phyloP scores from a whole-genome alignment of 2,113 vertebrate species.

The Cricetomys ansorgei region DNA sequence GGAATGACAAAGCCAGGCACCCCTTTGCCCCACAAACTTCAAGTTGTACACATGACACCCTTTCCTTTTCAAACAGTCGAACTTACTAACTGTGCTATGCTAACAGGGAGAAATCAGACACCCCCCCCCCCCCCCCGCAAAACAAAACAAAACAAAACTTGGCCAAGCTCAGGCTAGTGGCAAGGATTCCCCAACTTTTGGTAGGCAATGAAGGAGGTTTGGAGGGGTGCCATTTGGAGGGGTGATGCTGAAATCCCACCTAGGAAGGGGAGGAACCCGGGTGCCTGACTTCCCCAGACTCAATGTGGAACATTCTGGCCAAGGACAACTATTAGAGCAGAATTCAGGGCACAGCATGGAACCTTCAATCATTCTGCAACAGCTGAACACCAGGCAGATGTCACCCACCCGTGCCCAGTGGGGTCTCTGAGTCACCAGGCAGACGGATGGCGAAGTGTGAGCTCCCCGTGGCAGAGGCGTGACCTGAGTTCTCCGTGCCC shows the following conservation, averaged over 20 bases:
- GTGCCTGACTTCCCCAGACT: background rate
- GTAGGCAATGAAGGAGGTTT: background rate
- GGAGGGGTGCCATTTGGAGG: background rate
- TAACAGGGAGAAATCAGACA: background rate
- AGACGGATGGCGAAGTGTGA: background rate
- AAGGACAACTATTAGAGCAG: background rate
- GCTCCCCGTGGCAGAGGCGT: background rate
- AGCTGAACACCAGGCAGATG: background rate
- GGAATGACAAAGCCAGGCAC: background rate
- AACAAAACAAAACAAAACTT: no score
- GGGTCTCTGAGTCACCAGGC: background rate
- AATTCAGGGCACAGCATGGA: background rate
- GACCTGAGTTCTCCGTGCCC: background rate
- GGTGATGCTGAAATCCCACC: background rate
- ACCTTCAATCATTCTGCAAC: background rate
- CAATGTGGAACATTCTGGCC: background rate
- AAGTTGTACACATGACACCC: background rate
- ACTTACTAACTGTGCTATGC: background rate
- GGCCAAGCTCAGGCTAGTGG: background rate
- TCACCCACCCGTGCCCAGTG: background rate
- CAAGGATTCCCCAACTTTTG: background rate
- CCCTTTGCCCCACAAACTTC: rapidly evolving
- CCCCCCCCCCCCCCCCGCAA: no score
- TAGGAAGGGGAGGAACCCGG: no score
- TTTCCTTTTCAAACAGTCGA: background rate